Evolutionary conservation across 2,888 invertebrate species (phyloP).

Genomic region (Lymantria dispar): DNA sequence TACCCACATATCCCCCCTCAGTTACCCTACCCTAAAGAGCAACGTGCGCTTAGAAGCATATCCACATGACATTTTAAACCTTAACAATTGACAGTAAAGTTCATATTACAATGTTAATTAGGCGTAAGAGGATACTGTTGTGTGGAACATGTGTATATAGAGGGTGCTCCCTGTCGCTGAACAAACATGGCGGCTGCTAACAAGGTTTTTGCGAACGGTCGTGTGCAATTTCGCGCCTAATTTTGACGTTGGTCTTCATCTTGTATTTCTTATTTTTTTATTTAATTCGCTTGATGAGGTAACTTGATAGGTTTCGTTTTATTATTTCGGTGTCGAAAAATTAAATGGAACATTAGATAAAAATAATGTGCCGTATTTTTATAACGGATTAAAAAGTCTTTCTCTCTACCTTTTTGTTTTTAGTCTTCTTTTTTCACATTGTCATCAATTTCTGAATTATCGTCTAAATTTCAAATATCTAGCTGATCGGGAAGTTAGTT

Average conservation of each 20-base stretch:
- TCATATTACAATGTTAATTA: slow-evolving; percentile 8
- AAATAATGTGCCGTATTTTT: too few relatives aligned
- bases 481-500: too few relatives aligned
- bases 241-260: slow-evolving; percentile 62
- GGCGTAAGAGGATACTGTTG: slow-evolving; percentile 43
- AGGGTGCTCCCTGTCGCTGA: slow-evolving; percentile 79
- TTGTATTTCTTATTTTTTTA: slow-evolving; percentile 26
- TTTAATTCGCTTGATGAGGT: slow-evolving; percentile 34
- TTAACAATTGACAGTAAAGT: slow-evolving; percentile 32
- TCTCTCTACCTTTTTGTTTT: too few relatives aligned
- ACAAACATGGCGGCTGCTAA: slow-evolving; percentile 79
- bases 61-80: slow-evolving; percentile 30
- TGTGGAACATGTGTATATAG: slow-evolving; percentile 65
- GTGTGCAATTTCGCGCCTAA: slow-evolving; percentile 81
- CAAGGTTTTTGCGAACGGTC: slow-evolving; percentile 76
- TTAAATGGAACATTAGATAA: too few relatives aligned
- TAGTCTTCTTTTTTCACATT: too few relatives aligned
- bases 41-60: slow-evolving; percentile 29
- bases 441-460: too few relatives aligned
- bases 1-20: slow-evolving; percentile 68
- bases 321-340: not conserved
- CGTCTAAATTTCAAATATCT: too few relatives aligned
- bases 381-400: too few relatives aligned
- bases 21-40: slow-evolving; percentile 60
- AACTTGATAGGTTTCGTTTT: slow-evolving; percentile 8